Evolutionary conservation across 2,113 vertebrate genomes (phyloP), one percentile per base, ranked within the genome.

Genomic region (Scomber colias): DNA sequence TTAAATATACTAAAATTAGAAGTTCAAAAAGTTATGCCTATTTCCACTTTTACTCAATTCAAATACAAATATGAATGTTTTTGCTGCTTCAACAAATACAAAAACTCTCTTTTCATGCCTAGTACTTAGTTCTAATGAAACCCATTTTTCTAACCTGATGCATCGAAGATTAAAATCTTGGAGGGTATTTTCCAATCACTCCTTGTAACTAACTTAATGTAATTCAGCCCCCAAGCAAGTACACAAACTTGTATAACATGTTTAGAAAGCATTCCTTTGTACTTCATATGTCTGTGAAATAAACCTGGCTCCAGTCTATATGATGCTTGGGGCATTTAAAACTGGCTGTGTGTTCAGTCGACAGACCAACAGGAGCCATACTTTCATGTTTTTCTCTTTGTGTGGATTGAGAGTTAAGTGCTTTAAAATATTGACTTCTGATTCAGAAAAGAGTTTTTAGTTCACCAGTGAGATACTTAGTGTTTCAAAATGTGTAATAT

Each of bases 321-420:
- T 75, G 67, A 63, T 31, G 77, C 87, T 86, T 27, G 64, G 49
- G 81, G 85, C 82, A 2, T 83, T 92, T 48, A 85, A 92, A 93
- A 92, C 79, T 77, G 80, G 54, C 86, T 62, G 76, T 90, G 81
- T 80, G 66, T 78, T 85, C 8, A 64, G 54, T 85, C 62, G 67
- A 56, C 82, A 65, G 64, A 60, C 85, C 64, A 60, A 48, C 17
- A 72, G 81, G 24, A 84, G 49, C 61, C 53, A 71, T 80, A 68
- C 56, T 69, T 77, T 46, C 56, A 66, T 64, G 12, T 55, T 77
- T 64, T 49, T 46, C 5, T 31, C 3, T 67, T 11, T 30, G 16
- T 75, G 3, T 48, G 50, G 14, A 60, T 48, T 68, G 14, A 61
- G 6, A 0, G 4, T 48, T 19, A 60, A 45, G 1, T 51, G 9